These are phyloP conservation scores for Anseranas semipalmata DNA, from an alignment of 2,113 vertebrate genomes.

Conservation along the genomic window DNA sequence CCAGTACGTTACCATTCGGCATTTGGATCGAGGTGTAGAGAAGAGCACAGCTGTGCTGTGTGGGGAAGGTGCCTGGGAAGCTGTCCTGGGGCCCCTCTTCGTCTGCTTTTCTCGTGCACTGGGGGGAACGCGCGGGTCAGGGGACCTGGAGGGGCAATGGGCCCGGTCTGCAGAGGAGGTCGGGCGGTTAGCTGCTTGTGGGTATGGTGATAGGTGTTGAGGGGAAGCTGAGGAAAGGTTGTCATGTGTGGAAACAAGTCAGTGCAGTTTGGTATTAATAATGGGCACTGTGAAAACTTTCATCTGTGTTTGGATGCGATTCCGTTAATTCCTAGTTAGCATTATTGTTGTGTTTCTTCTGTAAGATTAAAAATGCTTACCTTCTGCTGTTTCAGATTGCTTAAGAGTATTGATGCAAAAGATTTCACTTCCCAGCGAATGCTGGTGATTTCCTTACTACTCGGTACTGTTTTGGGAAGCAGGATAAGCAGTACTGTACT, in stretches of 20 bases:
- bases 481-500: background rate
- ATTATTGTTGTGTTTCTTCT: background rate
- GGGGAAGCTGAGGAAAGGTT: background rate
- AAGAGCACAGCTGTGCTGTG: background rate
- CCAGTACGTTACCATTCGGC: background rate
- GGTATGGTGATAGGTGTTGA: background rate
- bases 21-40: background rate
- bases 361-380: background rate
- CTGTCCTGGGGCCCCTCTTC: background rate
- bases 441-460: background rate
- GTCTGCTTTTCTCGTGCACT: background rate
- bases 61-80: background rate
- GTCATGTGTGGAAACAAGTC: background rate
- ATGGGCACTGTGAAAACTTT: background rate
- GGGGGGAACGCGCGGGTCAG: background rate
- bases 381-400: background rate
- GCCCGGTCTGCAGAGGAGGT: background rate
- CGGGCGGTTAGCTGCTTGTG: background rate
- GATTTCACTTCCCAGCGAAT: background rate
- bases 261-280: background rate
- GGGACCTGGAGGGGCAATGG: background rate
- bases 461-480: background rate
- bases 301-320: background rate
- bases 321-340: background rate
- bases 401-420: background rate